phyloP scores from a whole-genome alignment of 2,113 vertebrate species.

The Ailurus styani region DNA sequence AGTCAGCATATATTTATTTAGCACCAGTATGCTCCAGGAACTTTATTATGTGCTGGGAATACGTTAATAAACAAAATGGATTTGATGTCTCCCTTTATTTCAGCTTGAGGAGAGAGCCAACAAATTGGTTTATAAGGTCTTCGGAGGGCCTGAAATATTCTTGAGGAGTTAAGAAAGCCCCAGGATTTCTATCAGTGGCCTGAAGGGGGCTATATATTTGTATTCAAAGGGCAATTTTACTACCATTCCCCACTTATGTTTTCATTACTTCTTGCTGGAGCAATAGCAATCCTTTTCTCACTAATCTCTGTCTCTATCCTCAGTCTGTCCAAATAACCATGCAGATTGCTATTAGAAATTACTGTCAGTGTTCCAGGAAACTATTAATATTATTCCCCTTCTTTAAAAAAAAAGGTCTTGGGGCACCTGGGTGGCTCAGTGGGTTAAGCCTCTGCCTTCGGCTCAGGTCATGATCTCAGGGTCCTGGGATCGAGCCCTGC shows the following conservation, averaged over 20 bases:
- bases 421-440: no score
- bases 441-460: no score
- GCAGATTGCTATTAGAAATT: neutral
- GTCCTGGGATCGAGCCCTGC: no score
- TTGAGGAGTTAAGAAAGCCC: neutral
- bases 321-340: neutral
- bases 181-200: neutral
- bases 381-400: neutral
- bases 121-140: neutral
- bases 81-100: neutral
- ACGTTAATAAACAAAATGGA: neutral
- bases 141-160: neutral
- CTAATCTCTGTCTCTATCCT: neutral
- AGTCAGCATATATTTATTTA: slow-evolving; percentile 19
- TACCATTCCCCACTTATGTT: neutral
- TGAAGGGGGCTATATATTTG: neutral
- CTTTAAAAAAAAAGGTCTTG: neutral
- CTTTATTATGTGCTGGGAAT: slow-evolving; percentile 15
- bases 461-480: no score
- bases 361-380: neutral
- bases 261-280: neutral
- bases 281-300: neutral
- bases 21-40: neutral
- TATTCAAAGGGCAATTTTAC: neutral
- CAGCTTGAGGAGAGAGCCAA: neutral